A percentile compares a stretch with the other conserved stretches of the same genome.
Conservation (phyloP, 2,797 vertebrate species). For the Gastrophryne carolinensis region DNA sequence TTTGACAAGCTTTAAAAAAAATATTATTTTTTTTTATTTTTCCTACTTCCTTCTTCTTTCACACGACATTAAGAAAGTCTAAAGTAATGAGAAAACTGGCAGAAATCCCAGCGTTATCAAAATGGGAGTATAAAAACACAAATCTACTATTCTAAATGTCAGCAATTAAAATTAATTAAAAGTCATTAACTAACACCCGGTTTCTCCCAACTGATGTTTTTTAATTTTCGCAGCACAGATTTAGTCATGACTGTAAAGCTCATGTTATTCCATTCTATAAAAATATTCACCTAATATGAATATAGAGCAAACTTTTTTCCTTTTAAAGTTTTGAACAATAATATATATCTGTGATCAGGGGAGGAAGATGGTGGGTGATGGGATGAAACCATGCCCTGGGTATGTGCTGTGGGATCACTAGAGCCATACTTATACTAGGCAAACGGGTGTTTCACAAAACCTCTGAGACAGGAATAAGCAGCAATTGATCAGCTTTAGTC, state of each 20-base stretch:
- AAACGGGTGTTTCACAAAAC: too few relatives aligned
- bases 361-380: too few relatives aligned
- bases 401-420: too few relatives aligned
- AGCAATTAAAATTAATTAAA: constrained; percentile 63
- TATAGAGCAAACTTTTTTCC: too few relatives aligned
- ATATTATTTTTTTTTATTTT: constrained; percentile 12
- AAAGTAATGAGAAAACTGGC: constrained; percentile 55
- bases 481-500: too few relatives aligned
- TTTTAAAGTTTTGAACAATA: too few relatives aligned
- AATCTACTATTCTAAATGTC: constrained; percentile 56
- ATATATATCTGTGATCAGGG: too few relatives aligned
- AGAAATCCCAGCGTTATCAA: constrained; percentile 53
- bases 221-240: constrained; percentile 49
- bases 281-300: constrained; percentile 14
- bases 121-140: constrained; percentile 48
- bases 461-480: too few relatives aligned
- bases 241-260: constrained; percentile 26
- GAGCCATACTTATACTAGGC: too few relatives aligned
- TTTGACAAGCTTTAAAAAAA: constrained; percentile 43
- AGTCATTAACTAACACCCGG: constrained; percentile 55
- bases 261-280: constrained; percentile 35
- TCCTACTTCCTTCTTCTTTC: too few relatives aligned
- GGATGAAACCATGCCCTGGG: too few relatives aligned
- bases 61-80: constrained; percentile 39
- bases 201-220: constrained; percentile 52